Evolutionary conservation across 2,113 vertebrate genomes (phyloP).

Genomic region (Sander vitreus): DNA sequence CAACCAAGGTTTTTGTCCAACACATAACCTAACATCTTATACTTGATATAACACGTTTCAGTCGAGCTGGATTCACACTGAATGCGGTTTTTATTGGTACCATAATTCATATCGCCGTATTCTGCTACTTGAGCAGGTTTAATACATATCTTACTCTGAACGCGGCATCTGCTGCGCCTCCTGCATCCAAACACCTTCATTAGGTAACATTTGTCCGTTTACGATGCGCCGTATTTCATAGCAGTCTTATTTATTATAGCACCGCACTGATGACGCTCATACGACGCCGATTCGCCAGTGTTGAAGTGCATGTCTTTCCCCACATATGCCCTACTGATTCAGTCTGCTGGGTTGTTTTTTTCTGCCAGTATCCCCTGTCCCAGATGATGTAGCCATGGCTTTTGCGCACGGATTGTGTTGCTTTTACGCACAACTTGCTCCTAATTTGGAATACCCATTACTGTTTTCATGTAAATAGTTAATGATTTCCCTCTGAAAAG

Average conservation of each 20-base stretch:
- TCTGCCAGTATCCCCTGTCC: slow-evolving; percentile 3
- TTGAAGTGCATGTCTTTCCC: slow-evolving; percentile 34
- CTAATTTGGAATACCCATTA: slow-evolving; percentile 15
- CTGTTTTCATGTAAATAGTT: slow-evolving; percentile 43
- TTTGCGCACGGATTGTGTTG: slow-evolving; percentile 54
- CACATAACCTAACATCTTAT: slow-evolving; percentile 18
- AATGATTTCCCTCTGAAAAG: slow-evolving; percentile 30
- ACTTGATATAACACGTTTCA: slow-evolving; percentile 23
- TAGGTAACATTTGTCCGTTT: slow-evolving; percentile 66
- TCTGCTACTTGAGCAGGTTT: slow-evolving; percentile 51
- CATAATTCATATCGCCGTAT: slow-evolving; percentile 52
- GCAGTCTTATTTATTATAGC: slow-evolving; percentile 47
- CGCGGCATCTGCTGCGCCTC: slow-evolving; percentile 41
- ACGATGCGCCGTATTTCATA: slow-evolving; percentile 64
- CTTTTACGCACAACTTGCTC: slow-evolving; percentile 50
- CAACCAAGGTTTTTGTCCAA: slow-evolving; percentile 20
- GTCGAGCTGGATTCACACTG: slow-evolving; percentile 25
- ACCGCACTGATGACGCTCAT: slow-evolving; percentile 9
- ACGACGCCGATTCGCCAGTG: neutral
- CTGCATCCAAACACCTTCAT: slow-evolving; percentile 74
- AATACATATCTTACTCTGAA: slow-evolving; percentile 43
- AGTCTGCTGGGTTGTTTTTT: slow-evolving; percentile 3
- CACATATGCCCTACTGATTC: slow-evolving; percentile 58
- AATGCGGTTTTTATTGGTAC: slow-evolving; percentile 43
- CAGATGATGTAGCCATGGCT: slow-evolving; percentile 40